Conservation (phyloP, 92 coral and sea anemone species). For the Siderastrea siderea region DNA sequence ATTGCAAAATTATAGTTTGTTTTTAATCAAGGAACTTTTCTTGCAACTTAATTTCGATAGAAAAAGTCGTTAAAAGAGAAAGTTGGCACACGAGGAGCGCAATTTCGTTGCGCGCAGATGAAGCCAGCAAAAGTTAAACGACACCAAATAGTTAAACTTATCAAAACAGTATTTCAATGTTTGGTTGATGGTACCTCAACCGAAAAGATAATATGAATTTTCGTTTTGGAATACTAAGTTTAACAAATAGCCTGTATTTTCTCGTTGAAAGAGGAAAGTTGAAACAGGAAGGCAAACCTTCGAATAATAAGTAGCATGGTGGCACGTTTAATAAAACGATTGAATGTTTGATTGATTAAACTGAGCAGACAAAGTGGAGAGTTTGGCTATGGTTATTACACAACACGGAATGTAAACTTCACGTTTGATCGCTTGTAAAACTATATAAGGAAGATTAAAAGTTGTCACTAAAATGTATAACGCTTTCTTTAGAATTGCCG, state of each 20-base stretch:
- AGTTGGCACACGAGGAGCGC: neutral
- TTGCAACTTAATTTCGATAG: neutral
- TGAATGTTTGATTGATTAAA: neutral
- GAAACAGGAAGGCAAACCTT: neutral
- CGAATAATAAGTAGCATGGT: neutral
- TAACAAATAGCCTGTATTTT: neutral
- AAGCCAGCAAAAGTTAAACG: neutral
- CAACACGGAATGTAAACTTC: neutral
- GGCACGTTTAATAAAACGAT: neutral
- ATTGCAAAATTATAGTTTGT: constrained; percentile 15
- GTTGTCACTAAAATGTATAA: neutral
- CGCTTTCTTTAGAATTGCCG: neutral
- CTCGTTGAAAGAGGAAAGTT: neutral
- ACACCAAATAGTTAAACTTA: no score
- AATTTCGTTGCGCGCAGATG: neutral
- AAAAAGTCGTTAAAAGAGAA: neutral
- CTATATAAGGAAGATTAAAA: neutral
- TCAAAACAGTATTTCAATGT: no score
- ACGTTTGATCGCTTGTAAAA: neutral
- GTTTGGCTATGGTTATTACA: neutral
- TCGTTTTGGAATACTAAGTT: neutral
- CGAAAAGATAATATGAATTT: constrained; percentile 1
- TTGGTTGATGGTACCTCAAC: constrained; percentile 4
- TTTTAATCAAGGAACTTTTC: neutral
- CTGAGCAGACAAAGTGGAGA: neutral